Conservation (phyloP, 1,140 invertebrate genomes). For the Maconellicoccus hirsutus region DNA sequence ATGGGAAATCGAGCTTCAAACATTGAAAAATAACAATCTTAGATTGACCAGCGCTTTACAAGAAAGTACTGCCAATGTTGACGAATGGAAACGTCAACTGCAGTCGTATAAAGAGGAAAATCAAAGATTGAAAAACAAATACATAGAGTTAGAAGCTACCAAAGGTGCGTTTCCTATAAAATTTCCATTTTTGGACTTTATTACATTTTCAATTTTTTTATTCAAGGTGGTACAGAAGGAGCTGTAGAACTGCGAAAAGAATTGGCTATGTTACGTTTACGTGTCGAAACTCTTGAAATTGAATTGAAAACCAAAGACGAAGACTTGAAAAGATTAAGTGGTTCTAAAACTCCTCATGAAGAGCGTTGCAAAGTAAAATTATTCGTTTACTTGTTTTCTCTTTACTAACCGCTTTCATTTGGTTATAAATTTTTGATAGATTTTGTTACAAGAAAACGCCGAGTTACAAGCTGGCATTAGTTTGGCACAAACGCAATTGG, state of each 20-base stretch:
- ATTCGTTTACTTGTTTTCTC: neutral
- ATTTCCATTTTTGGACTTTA: neutral
- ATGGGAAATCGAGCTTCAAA: constrained; percentile 94
- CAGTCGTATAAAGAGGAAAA: constrained; percentile 95
- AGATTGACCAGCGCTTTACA: constrained; percentile 88
- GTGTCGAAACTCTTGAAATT: constrained; percentile 60
- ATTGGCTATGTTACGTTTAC: constrained; percentile 50
- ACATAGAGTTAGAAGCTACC: constrained; percentile 57
- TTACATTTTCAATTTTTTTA: constrained; percentile 16
- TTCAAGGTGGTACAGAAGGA: constrained; percentile 37
- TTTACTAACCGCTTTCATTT: too few species aligned
- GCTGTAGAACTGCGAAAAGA: constrained; percentile 44
- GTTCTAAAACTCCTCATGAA: constrained; percentile 31
- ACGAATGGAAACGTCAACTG: constrained; percentile 95
- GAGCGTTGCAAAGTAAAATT: constrained; percentile 32
- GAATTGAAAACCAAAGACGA: constrained; percentile 67
- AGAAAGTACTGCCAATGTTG: constrained; percentile 94
- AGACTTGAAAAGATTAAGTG: constrained; percentile 45
- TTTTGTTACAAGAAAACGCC: constrained; percentile 57
- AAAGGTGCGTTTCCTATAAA: constrained; percentile 40
- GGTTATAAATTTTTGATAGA: constrained; percentile 35
- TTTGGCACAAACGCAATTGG: constrained; percentile 68
- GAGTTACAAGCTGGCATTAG: constrained; percentile 56
- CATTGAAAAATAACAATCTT: constrained; percentile 90
- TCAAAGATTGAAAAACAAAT: constrained; percentile 67